Base-by-base conservation (phyloP, 2,113 vertebrate genomes). In the Microcebus griseorufus region DNA sequence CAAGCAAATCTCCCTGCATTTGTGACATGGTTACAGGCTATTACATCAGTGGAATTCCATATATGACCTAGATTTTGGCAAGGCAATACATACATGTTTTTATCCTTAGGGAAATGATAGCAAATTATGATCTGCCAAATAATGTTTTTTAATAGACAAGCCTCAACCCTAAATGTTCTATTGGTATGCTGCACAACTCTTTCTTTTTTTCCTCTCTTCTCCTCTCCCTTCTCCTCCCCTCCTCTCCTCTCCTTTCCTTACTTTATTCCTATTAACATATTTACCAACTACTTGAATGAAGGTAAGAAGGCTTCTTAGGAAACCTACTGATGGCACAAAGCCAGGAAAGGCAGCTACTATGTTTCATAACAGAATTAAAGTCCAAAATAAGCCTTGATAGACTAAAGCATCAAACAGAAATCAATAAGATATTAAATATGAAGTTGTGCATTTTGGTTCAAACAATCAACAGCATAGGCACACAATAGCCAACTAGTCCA, bases 211-310 rank as follows among this genome's bases (percentile, higher is more conserved):
- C 60, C 60, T 62, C 25, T 55, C 17, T 16, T 55, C 17, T 53
- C 53, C 53, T 53, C 53, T 16, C 60, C 22, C 60, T 62, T 10
- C 60, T 9, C 25, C 17, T 17, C 53, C 16, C 53, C 53, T 55
- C 53, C 53, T 18, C 53, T 55, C 5, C 1, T 55, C 17, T 55
- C 17, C 17, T 55, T 55, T 55, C 53, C 53, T 55, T 55, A 55
- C 53, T 55, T 82, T 58, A 64, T 53, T 53, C 37, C 55, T 5
- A 45, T 78, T 64, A 89, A 73, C 9, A 72, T 85, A 91, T 92
- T 89, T 84, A 95, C 84, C 37, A 88, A 48, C 17, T 53, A 78
- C 53, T 62, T 88, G 32, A 92, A 87, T 84, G 25, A 95, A 93
- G 86, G 53, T 48, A 96, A 81, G 42, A 39, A 55, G 75, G 70